Percentiles rank a stretch among this genome's conserved stretches.
These are phyloP conservation scores for Brachyhypopomus gauderio DNA, from an alignment of 2,113 vertebrate species.

Conservation along the genomic window DNA sequence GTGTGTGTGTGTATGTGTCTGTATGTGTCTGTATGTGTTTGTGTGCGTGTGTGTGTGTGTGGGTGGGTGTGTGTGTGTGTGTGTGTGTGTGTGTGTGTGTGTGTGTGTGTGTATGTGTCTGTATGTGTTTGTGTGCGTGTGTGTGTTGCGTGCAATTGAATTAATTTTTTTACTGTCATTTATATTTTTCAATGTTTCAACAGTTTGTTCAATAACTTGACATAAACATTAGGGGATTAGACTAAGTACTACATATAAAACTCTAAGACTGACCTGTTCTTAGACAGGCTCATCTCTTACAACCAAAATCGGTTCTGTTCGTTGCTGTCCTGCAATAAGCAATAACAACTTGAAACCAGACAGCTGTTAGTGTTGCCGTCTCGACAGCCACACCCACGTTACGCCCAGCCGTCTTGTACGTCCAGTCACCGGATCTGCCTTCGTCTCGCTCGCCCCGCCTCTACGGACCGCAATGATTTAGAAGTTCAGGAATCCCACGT, in stretches of 20 bases:
- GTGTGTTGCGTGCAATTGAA: too few species aligned
- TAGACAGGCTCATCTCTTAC: too few species aligned
- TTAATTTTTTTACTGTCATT: too few species aligned
- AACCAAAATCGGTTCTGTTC: neutral
- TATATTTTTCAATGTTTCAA: too few species aligned
- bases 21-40: too few species aligned
- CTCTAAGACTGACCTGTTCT: too few species aligned
- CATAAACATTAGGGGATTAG: too few species aligned
- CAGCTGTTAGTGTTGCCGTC: slow-evolving; percentile 36
- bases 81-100: slow-evolving; percentile 50
- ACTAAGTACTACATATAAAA: too few species aligned
- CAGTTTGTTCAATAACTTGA: neutral
- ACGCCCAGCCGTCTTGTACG: slow-evolving; percentile 5
- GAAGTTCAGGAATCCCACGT: slow-evolving; percentile 99
- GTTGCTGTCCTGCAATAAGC: neutral
- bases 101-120: slow-evolving; percentile 55
- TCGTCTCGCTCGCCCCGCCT: slow-evolving; percentile 60
- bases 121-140: too few species aligned
- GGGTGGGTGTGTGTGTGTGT: slow-evolving; percentile 53
- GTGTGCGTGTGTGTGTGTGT: slow-evolving; percentile 46
- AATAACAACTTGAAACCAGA: slow-evolving; percentile 37
- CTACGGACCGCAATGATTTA: slow-evolving; percentile 96
- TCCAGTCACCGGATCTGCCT: slow-evolving; percentile 59
- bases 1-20: too few species aligned
- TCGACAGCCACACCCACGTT: slow-evolving; percentile 16